phyloP scores from a whole-genome alignment of 2,888 invertebrate species.

The Lottia gigantea region DNA sequence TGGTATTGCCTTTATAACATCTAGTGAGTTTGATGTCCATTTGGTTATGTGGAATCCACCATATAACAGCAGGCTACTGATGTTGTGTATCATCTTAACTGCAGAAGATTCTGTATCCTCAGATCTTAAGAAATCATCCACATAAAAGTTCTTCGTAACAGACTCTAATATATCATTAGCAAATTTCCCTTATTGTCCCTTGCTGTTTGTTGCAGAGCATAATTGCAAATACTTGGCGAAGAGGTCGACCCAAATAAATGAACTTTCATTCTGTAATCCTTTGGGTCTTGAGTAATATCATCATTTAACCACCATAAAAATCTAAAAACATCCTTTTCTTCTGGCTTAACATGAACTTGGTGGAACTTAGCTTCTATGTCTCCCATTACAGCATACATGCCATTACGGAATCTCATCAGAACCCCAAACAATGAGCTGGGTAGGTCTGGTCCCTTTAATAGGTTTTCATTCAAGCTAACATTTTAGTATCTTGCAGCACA shows the following conservation, averaged over 20 bases:
- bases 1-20: slow-evolving; percentile 32
- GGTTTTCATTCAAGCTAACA: slow-evolving; percentile 25
- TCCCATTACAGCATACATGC: slow-evolving; percentile 22
- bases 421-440: slow-evolving; percentile 28
- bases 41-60: slow-evolving; percentile 33
- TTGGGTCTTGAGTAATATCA: neutral
- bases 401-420: slow-evolving; percentile 29
- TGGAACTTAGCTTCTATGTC: slow-evolving; percentile 33
- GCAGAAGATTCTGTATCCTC: no score
- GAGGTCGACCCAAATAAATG: neutral
- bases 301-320: slow-evolving; percentile 23
- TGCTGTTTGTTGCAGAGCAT: neutral
- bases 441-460: slow-evolving; percentile 29
- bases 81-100: neutral
- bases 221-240: neutral
- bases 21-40: slow-evolving; percentile 29
- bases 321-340: slow-evolving; percentile 24
- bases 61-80: neutral
- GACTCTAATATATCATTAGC: no score
- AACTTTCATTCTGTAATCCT: slow-evolving; percentile 20
- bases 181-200: neutral
- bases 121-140: no score
- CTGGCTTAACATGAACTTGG: slow-evolving; percentile 23
- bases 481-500: slow-evolving; percentile 27
- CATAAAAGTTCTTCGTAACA: no score